These are phyloP conservation scores for Heteronetta atricapilla DNA, from an alignment of 2,113 vertebrate species.

Conservation along the genomic window DNA sequence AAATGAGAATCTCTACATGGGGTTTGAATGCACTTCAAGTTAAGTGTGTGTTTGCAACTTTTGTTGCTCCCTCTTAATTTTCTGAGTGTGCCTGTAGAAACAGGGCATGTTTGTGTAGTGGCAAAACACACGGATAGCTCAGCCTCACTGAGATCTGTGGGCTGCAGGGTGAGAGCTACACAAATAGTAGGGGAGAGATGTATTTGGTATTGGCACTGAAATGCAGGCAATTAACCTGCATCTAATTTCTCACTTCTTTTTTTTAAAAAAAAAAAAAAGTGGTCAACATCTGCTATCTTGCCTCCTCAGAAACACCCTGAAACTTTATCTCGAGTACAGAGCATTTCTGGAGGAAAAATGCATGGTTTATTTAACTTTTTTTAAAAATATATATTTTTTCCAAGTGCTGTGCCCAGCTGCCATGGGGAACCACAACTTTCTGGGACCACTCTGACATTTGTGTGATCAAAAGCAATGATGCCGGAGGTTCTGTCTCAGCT, in stretches of 20 bases:
- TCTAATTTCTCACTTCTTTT: neutral
- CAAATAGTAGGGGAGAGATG: neutral
- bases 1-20: slow-evolving; percentile 60
- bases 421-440: neutral
- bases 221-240: neutral
- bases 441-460: neutral
- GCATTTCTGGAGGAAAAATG: neutral
- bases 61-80: slow-evolving; percentile 58
- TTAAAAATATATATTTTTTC: neutral
- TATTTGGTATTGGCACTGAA: neutral
- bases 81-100: neutral
- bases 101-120: neutral
- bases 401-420: neutral
- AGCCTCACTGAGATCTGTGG: neutral
- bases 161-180: neutral
- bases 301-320: neutral
- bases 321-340: neutral
- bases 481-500: neutral
- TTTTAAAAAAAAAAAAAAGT: neutral
- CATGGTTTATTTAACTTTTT: neutral
- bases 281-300: neutral
- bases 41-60: slow-evolving; percentile 47
- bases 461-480: neutral
- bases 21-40: slow-evolving; percentile 41
- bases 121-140: neutral